Conservation (phyloP, 2,113 vertebrate species). For the Burhinus oedicnemus region DNA sequence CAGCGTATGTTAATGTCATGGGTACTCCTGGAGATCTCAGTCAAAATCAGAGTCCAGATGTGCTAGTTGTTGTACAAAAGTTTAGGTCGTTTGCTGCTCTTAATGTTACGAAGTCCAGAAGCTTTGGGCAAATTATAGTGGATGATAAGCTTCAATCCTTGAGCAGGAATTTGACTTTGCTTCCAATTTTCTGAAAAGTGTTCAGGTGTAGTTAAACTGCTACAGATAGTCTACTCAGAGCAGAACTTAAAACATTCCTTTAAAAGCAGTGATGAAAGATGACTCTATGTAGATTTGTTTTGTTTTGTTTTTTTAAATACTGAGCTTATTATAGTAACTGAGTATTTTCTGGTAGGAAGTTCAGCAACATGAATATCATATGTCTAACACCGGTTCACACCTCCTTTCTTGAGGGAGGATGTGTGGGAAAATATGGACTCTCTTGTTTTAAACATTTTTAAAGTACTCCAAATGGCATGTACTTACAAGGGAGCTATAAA, state of each 20-base stretch:
- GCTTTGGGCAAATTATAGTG: neutral
- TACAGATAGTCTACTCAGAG: neutral
- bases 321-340: neutral
- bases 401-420: neutral
- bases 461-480: neutral
- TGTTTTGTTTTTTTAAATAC: neutral
- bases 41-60: neutral
- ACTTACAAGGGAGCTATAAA: neutral
- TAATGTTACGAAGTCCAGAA: neutral
- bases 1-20: rapidly evolving
- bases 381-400: conserved; percentile 1
- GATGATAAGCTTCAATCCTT: neutral
- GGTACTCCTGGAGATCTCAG: neutral
- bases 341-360: neutral
- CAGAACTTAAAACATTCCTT: neutral
- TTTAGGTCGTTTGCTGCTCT: neutral
- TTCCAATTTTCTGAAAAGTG: neutral
- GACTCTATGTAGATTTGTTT: neutral
- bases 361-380: neutral
- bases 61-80: neutral
- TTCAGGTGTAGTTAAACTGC: neutral
- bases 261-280: conserved; percentile 1
- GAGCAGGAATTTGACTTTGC: neutral
- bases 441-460: neutral
- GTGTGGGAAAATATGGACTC: neutral